A percentile compares a stretch with the other conserved stretches of the same genome.
Evolutionary conservation across 2,797 vertebrate genomes (phyloP).

Genomic region (Eupleurogrammus muticus): DNA sequence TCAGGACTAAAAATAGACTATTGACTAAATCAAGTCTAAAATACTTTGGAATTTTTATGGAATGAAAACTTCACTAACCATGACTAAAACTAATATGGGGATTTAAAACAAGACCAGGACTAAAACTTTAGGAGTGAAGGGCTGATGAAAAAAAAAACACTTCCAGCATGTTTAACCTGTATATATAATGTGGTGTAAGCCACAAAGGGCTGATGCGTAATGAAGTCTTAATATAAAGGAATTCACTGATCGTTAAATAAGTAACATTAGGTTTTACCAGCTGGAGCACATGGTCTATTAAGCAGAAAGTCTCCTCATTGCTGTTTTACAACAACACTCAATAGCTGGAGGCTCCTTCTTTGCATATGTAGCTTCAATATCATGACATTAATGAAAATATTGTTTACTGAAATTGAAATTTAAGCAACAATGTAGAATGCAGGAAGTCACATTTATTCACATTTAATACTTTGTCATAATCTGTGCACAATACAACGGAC

Average conservation of each 20-base stretch:
- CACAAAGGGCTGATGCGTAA: constrained; percentile 20
- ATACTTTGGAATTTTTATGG: too few species aligned
- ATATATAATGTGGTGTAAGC: background rate
- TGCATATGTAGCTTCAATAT: background rate
- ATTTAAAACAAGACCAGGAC: too few species aligned
- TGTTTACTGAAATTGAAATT: too few species aligned
- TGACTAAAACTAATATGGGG: too few species aligned
- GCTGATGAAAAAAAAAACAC: background rate
- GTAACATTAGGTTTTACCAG: background rate
- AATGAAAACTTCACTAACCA: too few species aligned
- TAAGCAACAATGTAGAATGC: too few species aligned
- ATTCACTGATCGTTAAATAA: background rate
- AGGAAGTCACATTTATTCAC: background rate
- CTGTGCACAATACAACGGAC: background rate
- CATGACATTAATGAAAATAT: background rate
- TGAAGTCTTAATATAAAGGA: constrained; percentile 3
- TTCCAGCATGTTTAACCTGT: background rate
- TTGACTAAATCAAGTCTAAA: too few species aligned
- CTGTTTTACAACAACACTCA: background rate
- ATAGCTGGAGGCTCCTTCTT: background rate
- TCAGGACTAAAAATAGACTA: too few species aligned
- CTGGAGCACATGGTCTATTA: background rate
- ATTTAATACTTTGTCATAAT: background rate
- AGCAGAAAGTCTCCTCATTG: background rate
- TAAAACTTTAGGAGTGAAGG: background rate